Conservation (phyloP, 1,140 invertebrate species). For the Diabrotica virgifera region DNA sequence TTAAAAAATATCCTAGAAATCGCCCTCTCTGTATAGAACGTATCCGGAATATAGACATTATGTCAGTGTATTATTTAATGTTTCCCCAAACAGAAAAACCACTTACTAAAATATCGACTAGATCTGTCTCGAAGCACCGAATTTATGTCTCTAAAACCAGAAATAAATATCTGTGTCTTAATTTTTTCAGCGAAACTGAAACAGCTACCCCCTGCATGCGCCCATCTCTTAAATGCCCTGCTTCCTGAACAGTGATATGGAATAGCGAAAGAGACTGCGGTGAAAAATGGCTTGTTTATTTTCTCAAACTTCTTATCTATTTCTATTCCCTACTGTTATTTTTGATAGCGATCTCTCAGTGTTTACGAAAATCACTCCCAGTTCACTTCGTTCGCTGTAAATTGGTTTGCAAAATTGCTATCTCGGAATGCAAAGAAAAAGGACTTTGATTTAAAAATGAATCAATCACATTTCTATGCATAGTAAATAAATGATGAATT, state of each 20-base stretch:
- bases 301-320: constrained; percentile 36
- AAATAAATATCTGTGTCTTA: not conserved
- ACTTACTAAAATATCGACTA: too few species aligned
- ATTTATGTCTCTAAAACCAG: not conserved
- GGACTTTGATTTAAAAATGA: not conserved
- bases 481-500: too few species aligned
- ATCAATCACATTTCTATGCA: too few species aligned
- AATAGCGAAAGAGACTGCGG: constrained; percentile 15
- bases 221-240: not conserved
- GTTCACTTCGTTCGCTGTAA: constrained; percentile 19
- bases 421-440: constrained; percentile 1
- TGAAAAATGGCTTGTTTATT: constrained; percentile 43
- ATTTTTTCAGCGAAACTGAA: not conserved
- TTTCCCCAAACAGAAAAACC: too few species aligned
- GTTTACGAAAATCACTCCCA: constrained; percentile 31
- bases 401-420: not conserved
- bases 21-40: too few species aligned
- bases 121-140: not conserved
- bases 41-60: too few species aligned
- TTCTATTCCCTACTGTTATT: constrained; percentile 33
- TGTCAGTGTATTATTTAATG: too few species aligned
- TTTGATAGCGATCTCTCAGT: constrained; percentile 19
- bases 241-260: constrained; percentile 14
- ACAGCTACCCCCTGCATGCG: not conserved
- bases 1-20: too few species aligned